A percentile compares a stretch with the other conserved stretches of the same genome.
These are phyloP conservation scores for Siphamia tubifer DNA, from an alignment of 2,113 vertebrate genomes.

Conservation along the genomic window DNA sequence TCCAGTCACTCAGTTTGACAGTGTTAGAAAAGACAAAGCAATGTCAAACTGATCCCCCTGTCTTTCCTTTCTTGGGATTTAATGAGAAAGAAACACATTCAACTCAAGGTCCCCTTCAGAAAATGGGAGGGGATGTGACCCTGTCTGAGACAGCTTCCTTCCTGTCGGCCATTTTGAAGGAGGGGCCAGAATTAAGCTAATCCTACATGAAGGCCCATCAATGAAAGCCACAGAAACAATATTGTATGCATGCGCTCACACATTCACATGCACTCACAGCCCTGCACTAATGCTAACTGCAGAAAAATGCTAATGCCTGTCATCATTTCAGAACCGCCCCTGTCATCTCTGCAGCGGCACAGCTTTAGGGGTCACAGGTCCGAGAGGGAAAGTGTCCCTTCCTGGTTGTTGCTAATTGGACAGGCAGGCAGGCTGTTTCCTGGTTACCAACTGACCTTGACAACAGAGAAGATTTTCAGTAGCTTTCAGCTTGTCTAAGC, in stretches of 20 bases:
- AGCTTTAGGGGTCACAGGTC: slow-evolving; percentile 72
- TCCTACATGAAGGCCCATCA: slow-evolving; percentile 70
- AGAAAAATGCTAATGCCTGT: slow-evolving; percentile 78
- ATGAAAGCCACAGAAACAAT: slow-evolving; percentile 57
- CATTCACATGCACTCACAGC: slow-evolving; percentile 42
- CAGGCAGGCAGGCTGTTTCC: slow-evolving; percentile 61
- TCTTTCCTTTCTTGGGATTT: slow-evolving; percentile 65
- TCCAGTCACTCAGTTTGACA: slow-evolving; percentile 30
- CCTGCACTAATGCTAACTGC: slow-evolving; percentile 72
- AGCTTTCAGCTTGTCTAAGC: slow-evolving; percentile 21
- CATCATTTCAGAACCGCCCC: slow-evolving; percentile 75
- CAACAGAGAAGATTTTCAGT: slow-evolving; percentile 48
- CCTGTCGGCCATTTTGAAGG: slow-evolving; percentile 78
- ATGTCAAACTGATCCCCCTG: slow-evolving; percentile 66
- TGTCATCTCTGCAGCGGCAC: slow-evolving; percentile 68
- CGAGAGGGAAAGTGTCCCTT: slow-evolving; percentile 63
- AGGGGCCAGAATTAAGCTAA: slow-evolving; percentile 69
- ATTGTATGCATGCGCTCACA: slow-evolving; percentile 44
- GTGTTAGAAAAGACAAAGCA: slow-evolving; percentile 66
- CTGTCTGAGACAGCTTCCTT: slow-evolving; percentile 69
- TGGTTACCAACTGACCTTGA: slow-evolving; percentile 74
- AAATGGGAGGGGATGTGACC: slow-evolving; percentile 70
- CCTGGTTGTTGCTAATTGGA: slow-evolving; percentile 77
- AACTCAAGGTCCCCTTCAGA: slow-evolving; percentile 79
- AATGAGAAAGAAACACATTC: slow-evolving; percentile 74